A percentile compares a stretch with the other conserved stretches of the same genome.
Conservation (phyloP, 2,888 invertebrate genomes). For the Eurytoma adleriae region DNA sequence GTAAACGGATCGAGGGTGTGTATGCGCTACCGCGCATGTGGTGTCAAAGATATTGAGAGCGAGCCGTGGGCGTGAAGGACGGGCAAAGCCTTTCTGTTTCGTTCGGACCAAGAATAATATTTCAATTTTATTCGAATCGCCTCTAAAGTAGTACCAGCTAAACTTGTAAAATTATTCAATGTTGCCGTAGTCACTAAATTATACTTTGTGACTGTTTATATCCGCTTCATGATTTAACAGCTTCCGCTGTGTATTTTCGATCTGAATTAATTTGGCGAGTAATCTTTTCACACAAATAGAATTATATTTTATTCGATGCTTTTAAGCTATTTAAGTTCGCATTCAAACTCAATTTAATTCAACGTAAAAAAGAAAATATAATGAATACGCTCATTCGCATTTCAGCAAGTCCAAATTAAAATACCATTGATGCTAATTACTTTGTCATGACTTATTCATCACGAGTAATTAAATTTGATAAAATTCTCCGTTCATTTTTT, state of each 20-base stretch:
- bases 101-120: not conserved
- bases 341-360: no score
- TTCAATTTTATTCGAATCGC: slow-evolving; percentile 4
- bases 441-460: no score
- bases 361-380: not conserved
- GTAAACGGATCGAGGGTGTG: slow-evolving; percentile 16
- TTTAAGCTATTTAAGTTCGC: no score
- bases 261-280: no score
- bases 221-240: no score
- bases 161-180: slow-evolving; percentile 11
- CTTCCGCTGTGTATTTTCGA: no score
- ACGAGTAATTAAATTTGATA: not conserved
- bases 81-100: slow-evolving; percentile 5
- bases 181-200: not conserved
- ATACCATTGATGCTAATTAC: no score
- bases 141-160: not conserved
- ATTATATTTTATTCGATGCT: no score
- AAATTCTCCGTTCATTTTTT: not conserved
- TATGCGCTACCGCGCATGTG: not conserved
- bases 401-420: no score
- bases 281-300: no score
- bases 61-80: not conserved
- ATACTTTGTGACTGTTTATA: no score
- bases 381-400: not conserved
- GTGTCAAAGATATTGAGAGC: not conserved